A percentile compares a stretch with the other conserved stretches of the same genome.
These are phyloP conservation scores for Cyclargus thomasi DNA, from an alignment of 1,140 invertebrate species.

Conservation along the genomic window DNA sequence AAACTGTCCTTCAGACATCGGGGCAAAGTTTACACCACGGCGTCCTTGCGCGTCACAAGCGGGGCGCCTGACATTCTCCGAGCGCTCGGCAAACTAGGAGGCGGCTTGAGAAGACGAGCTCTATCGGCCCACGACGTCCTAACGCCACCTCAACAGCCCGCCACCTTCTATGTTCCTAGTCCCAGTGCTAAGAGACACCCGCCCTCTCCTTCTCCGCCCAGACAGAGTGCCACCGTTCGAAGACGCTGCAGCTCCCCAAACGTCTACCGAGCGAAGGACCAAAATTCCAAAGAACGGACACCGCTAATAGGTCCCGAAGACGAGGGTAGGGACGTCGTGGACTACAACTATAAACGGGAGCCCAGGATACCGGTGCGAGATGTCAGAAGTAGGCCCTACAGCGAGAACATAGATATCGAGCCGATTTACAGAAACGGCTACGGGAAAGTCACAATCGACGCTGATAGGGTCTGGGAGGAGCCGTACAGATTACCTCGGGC, in stretches of 20 bases:
- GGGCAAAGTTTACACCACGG: conserved; percentile 77
- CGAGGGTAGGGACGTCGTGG: conserved; percentile 59
- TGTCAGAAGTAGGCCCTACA: conserved; percentile 62
- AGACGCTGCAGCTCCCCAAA: conserved; percentile 69
- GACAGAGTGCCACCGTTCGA: conserved; percentile 52
- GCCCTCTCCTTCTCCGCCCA: conserved; percentile 51
- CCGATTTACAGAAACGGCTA: conserved; percentile 59
- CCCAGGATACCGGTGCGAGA: conserved; percentile 49
- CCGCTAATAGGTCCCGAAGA: conserved; percentile 54
- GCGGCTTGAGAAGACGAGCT: conserved; percentile 78
- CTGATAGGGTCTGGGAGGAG: conserved; percentile 60
- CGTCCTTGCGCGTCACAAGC: conserved; percentile 78
- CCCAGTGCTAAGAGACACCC: conserved; percentile 62
- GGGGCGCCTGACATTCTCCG: conserved; percentile 78
- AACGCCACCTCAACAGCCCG: conserved; percentile 66
- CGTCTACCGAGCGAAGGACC: conserved; percentile 57
- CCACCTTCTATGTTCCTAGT: conserved; percentile 83
- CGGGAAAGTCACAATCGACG: conserved; percentile 43
- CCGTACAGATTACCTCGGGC: conserved; percentile 58
- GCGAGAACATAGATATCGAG: conserved; percentile 65
- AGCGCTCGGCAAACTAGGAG: conserved; percentile 81
- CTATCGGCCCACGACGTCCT: conserved; percentile 81
- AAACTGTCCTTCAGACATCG: conserved; percentile 71
- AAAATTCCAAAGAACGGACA: conserved; percentile 39
- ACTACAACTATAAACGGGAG: conserved; percentile 51